Evolutionary conservation across 2,888 invertebrate species (phyloP), one percentile per base, ranked within the genome.

Genomic region (Dendrolimus houi): DNA sequence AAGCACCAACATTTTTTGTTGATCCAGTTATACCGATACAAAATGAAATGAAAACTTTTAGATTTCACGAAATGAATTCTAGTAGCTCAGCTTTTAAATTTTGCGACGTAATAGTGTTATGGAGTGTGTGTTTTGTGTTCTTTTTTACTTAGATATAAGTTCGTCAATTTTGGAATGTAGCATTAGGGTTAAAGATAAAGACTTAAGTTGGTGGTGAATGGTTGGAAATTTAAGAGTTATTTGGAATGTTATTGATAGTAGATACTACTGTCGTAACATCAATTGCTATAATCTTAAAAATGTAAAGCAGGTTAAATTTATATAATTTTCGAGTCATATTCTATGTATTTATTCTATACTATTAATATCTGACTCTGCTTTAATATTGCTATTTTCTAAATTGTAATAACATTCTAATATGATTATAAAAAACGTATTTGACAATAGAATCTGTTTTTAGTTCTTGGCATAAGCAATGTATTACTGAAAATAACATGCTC

Each of bases 1-100:
- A 85, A 64, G 62, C 71, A 53, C 83, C 85, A 55, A 77, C 81
- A 1, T 76, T 78, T 53, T 71, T 87, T 56, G 75, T 85, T 56
- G 87, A 88, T 62, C 86, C 87, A 47, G 75, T 87, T 42, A 85
- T 87, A 68, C 89, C 89, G 55, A 74, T 89, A 53, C 89, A 87
- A 65, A 89, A 89, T 66, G 88, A 89, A 74, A 90, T 89, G 88
- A 89, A 89, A 71, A 87, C 83, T 13, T 88, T 78, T 67, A 77
- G 87, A 69, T 87, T 82, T 71, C 82, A 83, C 56, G 88, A 83
- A 64, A 75, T 76, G 60, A 87, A 79, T 67, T 72, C 76, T 52
- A 79, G 75, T 53, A 62, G 68, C 55, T 67, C 62, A 55, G 58
- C 73, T 52, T 62, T 63, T 55, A 65, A 63, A 54, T 68, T 64